Conservation (phyloP, 2,888 invertebrate species). For the Macrosoma leucophasiata region DNA sequence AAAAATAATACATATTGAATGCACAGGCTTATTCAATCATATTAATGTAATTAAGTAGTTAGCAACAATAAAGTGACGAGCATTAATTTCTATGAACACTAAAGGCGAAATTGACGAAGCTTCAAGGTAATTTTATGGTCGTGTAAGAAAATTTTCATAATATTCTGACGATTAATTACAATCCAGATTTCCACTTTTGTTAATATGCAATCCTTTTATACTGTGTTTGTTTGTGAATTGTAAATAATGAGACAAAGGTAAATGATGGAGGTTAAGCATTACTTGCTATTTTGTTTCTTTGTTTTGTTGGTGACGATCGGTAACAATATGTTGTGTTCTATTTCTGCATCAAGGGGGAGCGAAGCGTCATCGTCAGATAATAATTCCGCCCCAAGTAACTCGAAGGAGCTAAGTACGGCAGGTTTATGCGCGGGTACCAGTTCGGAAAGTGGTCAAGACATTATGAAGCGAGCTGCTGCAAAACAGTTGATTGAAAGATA, state of each 20-base stretch:
- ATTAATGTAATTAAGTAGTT: constrained; percentile 45
- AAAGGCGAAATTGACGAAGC: constrained; percentile 74
- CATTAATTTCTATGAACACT: constrained; percentile 72
- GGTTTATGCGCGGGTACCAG: constrained; percentile 53
- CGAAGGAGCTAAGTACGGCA: constrained; percentile 44
- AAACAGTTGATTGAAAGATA: constrained; percentile 93
- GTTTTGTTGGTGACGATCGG: constrained; percentile 40
- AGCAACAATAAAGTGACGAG: constrained; percentile 45
- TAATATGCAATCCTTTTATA: no score
- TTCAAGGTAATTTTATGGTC: constrained; percentile 63
- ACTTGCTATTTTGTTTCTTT: constrained; percentile 66
- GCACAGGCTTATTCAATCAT: constrained; percentile 36
- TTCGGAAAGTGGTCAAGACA: constrained; percentile 66
- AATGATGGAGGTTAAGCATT: constrained; percentile 56
- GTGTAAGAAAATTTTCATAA: constrained; percentile 15
- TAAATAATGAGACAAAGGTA: constrained; percentile 28
- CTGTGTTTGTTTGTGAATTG: constrained; percentile 4
- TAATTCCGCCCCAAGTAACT: constrained; percentile 49
- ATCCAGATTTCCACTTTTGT: no score
- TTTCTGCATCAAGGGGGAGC: constrained; percentile 56
- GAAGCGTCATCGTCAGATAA: constrained; percentile 71
- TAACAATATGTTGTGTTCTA: constrained; percentile 23
- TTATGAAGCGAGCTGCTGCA: constrained; percentile 85
- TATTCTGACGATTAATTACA: no score
- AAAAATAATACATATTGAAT: constrained; percentile 34